Base-by-base conservation (phyloP, 2,888 invertebrate genomes). In the Tillus elongatus region DNA sequence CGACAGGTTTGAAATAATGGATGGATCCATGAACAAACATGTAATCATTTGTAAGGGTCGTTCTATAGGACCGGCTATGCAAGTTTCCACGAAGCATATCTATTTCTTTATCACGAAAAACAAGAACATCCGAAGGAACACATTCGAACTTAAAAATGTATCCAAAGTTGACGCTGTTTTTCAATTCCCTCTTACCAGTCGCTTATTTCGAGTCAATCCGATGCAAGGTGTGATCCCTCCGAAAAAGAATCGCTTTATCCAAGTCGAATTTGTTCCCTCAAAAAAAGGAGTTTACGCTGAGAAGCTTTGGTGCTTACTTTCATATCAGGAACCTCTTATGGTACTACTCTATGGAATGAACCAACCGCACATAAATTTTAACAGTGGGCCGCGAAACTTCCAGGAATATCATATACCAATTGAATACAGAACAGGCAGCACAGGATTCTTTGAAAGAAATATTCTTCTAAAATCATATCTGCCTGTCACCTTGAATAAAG, bases 251-350 rank as follows among this genome's bases (percentile, higher is more conserved):
- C 6, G n/a, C 6, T 8, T 6, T 8, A 19, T 19, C n/a, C 24
- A 6, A 6, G n/a, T 19, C n/a, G 6, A n/a, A 6, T 19, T 19
- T n/a, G 6, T n/a, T n/a, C 24, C 24, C n/a, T 8, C 6, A n/a
- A 19, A 19, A 8, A n/a, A 8, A 8, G 24, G 24, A 8, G 24
- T 19, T 8, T 19, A 19, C n/a, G 6, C 24, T 6, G n/a, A 19
- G n/a, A 19, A n/a, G n/a, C 24, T 19, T n/a, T 19, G 24, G 24
- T 19, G 24, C n/a, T n/a, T 19, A 8, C n/a, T 19, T 19, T 19
- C n/a, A n/a, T 8, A 19, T 19, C 24, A 19, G 6, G 24, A 19
- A 19, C 24, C 24, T 8, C 6, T 19, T n/a, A 8, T 19, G 24
- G n/a, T 19, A 19, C 6, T 8, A 19, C 24, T 19, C 24, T 19